A percentile compares a stretch with the other conserved stretches of the same genome.
phyloP scores from a whole-genome alignment of 2,888 invertebrate species.

The Agrilus biguttatus region DNA sequence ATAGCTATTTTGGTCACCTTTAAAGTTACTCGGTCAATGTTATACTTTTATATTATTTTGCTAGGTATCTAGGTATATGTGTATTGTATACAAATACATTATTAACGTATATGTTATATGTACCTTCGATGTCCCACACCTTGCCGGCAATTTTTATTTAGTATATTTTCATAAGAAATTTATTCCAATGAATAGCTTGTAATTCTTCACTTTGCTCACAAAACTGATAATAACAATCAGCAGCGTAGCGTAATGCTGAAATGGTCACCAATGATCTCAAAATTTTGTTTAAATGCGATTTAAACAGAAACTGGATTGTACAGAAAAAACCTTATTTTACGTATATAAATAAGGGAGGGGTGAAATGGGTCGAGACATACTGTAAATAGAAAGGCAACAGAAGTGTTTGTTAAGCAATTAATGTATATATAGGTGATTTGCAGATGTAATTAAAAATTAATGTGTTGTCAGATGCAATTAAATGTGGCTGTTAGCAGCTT shows the following conservation, averaged over 20 bases:
- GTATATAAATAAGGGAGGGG: constrained; percentile 16
- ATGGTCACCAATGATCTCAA: constrained; percentile 28
- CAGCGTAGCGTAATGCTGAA: constrained; percentile 4
- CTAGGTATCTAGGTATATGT: not conserved
- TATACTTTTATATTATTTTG: not conserved
- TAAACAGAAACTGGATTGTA: constrained; percentile 19
- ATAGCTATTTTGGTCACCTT: no score
- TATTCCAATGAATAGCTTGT: constrained; percentile 2
- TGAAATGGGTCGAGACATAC: constrained; percentile 1
- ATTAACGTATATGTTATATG: not conserved
- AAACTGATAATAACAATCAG: not conserved
- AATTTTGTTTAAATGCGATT: constrained; percentile 17
- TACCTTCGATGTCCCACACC: not conserved
- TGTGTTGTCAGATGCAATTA: no score
- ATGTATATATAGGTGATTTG: no score
- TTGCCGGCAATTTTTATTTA: constrained; percentile 1
- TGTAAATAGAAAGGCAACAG: no score
- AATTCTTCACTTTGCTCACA: not conserved
- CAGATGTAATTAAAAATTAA: no score
- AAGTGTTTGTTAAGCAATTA: no score
- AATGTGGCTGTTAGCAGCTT: no score
- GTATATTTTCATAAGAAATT: constrained; percentile 3
- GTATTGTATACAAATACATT: not conserved
- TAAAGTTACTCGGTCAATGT: constrained; percentile 7
- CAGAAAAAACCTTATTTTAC: constrained; percentile 16